Evolutionary conservation across 2,888 invertebrate species (phyloP).

Genomic region (Yponomeuta cagnagella): DNA sequence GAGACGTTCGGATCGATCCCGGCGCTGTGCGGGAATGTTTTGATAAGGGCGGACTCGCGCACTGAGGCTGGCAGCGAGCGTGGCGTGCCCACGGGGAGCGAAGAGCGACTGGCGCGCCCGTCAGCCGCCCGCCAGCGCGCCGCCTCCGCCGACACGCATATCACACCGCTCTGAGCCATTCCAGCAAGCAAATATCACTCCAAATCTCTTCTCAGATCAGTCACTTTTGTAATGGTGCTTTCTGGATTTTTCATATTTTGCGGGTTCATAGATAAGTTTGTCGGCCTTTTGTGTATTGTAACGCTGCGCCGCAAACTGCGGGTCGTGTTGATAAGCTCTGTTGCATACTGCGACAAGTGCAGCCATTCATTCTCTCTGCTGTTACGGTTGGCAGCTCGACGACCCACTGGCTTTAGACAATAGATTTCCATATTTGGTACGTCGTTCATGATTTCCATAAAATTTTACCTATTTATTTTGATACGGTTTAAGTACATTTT

Average conservation of each 20-base stretch:
- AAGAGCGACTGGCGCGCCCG: slow-evolving; percentile 50
- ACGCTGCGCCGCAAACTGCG: neutral
- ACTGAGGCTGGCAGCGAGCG: slow-evolving; percentile 20
- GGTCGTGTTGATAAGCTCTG: slow-evolving; percentile 33
- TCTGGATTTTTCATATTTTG: neutral
- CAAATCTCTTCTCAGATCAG: slow-evolving; percentile 1
- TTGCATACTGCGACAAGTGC: slow-evolving; percentile 44
- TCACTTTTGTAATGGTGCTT: neutral
- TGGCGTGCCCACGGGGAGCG: slow-evolving; percentile 46
- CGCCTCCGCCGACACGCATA: slow-evolving; percentile 17
- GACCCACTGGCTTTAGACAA: slow-evolving; percentile 29
- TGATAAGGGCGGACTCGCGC: slow-evolving; percentile 48
- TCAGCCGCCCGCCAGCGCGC: slow-evolving; percentile 20
- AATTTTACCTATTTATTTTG: no score
- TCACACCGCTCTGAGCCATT: slow-evolving; percentile 14
- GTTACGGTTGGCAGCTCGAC: slow-evolving; percentile 27
- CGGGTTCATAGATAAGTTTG: neutral
- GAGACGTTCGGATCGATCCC: slow-evolving; percentile 66
- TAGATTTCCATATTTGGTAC: slow-evolving; percentile 9
- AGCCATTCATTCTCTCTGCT: slow-evolving; percentile 47
- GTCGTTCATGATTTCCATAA: no score
- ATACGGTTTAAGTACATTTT: no score
- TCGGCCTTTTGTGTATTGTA: neutral
- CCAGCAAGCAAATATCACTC: slow-evolving; percentile 12
- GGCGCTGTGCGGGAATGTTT: slow-evolving; percentile 47